Percentiles rank a stretch among this genome's conserved stretches.
phyloP scores from a whole-genome alignment of 2,113 vertebrate genomes.

The Andinoacara biseriatus region DNA sequence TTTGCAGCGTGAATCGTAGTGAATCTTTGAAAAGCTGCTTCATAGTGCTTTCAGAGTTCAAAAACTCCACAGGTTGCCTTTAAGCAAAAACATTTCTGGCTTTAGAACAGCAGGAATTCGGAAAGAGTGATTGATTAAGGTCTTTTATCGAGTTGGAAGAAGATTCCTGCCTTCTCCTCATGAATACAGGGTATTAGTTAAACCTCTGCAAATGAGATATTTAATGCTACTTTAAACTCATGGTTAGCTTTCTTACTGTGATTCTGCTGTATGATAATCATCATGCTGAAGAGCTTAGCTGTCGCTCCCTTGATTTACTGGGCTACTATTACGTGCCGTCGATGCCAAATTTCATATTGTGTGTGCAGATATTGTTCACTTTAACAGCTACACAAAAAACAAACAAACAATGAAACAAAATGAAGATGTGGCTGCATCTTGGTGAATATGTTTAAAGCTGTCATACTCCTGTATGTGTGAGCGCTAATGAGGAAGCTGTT shows the following conservation, averaged over 20 bases:
- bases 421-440: not conserved
- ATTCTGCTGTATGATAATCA: constrained; percentile 54
- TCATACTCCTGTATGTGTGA: not conserved
- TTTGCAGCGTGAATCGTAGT: not conserved
- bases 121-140: not conserved
- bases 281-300: not conserved
- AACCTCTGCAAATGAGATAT: not conserved
- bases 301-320: not conserved
- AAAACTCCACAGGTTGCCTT: constrained; percentile 15
- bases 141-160: not conserved
- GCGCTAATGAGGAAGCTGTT: not conserved
- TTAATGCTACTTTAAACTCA: not conserved
- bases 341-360: not conserved
- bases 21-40: not conserved
- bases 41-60: not conserved
- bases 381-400: constrained; percentile 2
- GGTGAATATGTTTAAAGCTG: not conserved
- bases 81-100: constrained; percentile 16
- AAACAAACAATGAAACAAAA: not conserved
- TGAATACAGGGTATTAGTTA: constrained; percentile 52
- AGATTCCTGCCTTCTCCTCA: not conserved
- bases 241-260: constrained; percentile 3
- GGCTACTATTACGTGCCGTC: not conserved
- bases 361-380: not conserved
- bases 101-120: not conserved